Percentiles rank a stretch among this genome's conserved stretches.
Conservation (phyloP, 2,113 vertebrate genomes). For the Campylomormyrus tamandua region DNA sequence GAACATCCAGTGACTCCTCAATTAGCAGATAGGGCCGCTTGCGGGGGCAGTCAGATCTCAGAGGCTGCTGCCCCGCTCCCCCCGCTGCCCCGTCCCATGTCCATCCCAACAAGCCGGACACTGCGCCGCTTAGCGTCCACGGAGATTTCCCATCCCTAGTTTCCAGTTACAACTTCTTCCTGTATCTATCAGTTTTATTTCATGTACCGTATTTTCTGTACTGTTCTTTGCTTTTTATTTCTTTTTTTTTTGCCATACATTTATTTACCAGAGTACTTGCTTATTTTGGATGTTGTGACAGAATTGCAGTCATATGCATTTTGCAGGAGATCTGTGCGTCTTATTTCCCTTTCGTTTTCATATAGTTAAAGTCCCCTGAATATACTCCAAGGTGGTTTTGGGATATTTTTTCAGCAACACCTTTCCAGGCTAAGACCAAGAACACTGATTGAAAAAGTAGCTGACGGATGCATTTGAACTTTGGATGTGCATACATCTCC, state of each 20-base stretch:
- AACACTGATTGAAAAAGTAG: neutral
- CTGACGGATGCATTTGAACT: neutral
- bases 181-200: neutral
- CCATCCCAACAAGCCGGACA: neutral
- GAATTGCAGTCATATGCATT: neutral
- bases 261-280: neutral
- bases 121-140: neutral
- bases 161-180: neutral
- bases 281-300: neutral
- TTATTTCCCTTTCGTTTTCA: neutral
- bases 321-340: neutral
- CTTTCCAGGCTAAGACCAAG: neutral
- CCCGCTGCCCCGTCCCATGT: neutral
- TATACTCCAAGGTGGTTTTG: neutral
- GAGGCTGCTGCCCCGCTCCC: neutral
- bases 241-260: neutral
- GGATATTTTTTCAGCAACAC: neutral
- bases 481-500: neutral
- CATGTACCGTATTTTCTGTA: neutral
- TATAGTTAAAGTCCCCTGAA: neutral
- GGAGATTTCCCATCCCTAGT: neutral
- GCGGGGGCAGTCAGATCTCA: no score
- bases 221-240: neutral
- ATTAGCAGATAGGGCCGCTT: neutral
- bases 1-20: slow-evolving; percentile 14